Evolutionary conservation across 1,140 invertebrate species (phyloP).

Genomic region (Aphaenogaster ashmeadi): DNA sequence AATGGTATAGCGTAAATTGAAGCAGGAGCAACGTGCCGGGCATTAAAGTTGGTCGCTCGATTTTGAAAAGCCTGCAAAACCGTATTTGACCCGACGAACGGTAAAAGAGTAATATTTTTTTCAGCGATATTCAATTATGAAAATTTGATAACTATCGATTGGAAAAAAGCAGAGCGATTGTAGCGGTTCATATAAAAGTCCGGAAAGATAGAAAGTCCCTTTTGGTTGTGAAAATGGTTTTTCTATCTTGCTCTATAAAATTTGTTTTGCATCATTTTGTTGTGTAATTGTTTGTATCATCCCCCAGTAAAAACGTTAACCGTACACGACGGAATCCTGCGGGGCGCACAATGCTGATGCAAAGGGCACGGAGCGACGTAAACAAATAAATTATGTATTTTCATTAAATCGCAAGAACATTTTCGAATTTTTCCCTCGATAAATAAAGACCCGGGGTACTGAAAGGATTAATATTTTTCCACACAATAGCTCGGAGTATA

Average conservation of each 20-base stretch:
- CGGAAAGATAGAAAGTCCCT: neutral
- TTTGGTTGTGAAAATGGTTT: slow-evolving; percentile 2
- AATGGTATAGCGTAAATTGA: slow-evolving; percentile 63
- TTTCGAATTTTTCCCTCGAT: neutral
- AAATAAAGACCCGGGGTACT: neutral
- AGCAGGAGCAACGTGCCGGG: slow-evolving; percentile 48
- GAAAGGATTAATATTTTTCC: slow-evolving; percentile 37
- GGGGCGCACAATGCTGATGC: neutral
- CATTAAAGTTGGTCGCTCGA: slow-evolving; percentile 51
- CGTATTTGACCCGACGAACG: slow-evolving; percentile 26
- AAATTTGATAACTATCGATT: slow-evolving; percentile 59
- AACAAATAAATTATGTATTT: neutral
- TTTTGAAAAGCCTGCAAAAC: slow-evolving; percentile 47
- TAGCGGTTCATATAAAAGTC: neutral
- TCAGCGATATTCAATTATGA: slow-evolving; percentile 50
- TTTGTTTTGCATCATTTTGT: slow-evolving; percentile 10
- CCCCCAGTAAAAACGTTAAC: neutral
- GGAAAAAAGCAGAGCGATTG: slow-evolving; percentile 21
- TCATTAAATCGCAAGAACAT: slow-evolving; percentile 32
- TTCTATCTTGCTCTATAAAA: neutral
- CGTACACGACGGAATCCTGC: neutral
- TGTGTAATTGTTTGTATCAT: slow-evolving; percentile 1
- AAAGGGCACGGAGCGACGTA: neutral
- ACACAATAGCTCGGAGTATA: slow-evolving; percentile 24
- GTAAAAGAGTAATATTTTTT: slow-evolving; percentile 32